phyloP scores from a whole-genome alignment of 2,113 vertebrate species.

The Mustela lutreola region DNA sequence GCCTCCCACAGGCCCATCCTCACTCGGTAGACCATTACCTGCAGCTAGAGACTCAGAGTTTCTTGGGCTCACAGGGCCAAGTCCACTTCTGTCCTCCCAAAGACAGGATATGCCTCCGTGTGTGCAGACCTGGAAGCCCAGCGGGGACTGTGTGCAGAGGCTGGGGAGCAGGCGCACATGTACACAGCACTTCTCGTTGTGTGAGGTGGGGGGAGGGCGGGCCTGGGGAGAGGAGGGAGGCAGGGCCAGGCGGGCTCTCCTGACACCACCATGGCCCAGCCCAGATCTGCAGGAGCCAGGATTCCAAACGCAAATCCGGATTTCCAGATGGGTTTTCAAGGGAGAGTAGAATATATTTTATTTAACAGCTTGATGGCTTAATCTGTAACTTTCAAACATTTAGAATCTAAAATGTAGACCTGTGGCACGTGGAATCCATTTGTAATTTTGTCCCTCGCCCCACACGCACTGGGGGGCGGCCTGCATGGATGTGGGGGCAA shows the following conservation, averaged over 20 bases:
- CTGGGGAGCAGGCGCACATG: fast-evolving
- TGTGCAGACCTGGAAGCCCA: not conserved
- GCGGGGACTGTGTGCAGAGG: not conserved
- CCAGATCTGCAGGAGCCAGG: not conserved
- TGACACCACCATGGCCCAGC: not conserved
- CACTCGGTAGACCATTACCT: not conserved
- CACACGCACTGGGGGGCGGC: not conserved
- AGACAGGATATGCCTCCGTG: not conserved
- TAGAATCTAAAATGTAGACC: conserved; percentile 2
- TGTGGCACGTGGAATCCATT: not conserved
- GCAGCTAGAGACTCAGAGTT: not conserved
- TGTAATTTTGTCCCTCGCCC: not conserved
- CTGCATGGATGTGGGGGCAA: not conserved
- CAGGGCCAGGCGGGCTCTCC: not conserved
- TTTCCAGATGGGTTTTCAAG: not conserved
- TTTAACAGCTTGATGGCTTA: conserved; percentile 10
- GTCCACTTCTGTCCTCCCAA: not conserved
- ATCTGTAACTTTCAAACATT: not conserved
- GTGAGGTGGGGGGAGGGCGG: not conserved
- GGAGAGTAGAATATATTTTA: not conserved
- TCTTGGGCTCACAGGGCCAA: not conserved
- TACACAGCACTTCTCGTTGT: not conserved
- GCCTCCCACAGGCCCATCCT: not conserved
- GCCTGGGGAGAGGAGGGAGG: not conserved
- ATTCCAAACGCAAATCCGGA: not conserved